A percentile compares a stretch with the other conserved stretches of the same genome.
phyloP scores from a whole-genome alignment of 1,140 invertebrate genomes.

The Hycleus cichorii region DNA sequence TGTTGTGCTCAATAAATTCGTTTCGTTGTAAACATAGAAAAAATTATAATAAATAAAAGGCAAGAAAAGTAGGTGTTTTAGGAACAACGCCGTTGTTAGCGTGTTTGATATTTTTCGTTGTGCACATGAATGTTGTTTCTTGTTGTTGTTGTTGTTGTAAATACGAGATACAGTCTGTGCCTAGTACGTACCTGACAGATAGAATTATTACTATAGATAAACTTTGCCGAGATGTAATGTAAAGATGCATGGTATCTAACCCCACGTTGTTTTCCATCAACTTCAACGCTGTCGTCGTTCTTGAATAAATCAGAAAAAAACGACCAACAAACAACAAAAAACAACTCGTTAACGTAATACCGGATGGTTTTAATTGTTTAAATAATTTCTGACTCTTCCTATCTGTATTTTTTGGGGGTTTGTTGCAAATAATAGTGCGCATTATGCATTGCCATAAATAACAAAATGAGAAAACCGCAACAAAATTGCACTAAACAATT shows the following conservation, averaged over 20 bases:
- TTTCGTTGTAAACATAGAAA: not conserved
- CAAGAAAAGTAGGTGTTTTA: constrained; percentile 14
- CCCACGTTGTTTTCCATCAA: constrained; percentile 33
- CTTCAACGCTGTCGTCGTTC: not conserved
- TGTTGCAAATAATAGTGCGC: no score
- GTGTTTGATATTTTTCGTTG: constrained; percentile 23
- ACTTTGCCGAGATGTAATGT: constrained; percentile 34
- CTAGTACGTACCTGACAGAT: constrained; percentile 30
- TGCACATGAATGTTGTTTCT: constrained; percentile 18
- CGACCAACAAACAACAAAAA: no score
- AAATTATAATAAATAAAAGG: not conserved
- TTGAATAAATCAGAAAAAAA: no score
- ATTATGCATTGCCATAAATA: no score
- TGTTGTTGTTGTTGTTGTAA: constrained; percentile 16
- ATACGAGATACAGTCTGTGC: constrained; percentile 26
- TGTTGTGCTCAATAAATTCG: constrained; percentile 3
- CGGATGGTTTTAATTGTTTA: no score
- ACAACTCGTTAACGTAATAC: no score
- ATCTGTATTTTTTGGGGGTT: no score
- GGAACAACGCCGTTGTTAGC: constrained; percentile 10
- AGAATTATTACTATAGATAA: constrained; percentile 33
- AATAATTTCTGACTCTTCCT: no score
- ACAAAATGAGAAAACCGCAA: no score
- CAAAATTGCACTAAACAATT: no score
- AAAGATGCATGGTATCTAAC: constrained; percentile 36